Evolutionary conservation across 2,888 invertebrate species (phyloP).

Genomic region (Enchytraeus crypticus): DNA sequence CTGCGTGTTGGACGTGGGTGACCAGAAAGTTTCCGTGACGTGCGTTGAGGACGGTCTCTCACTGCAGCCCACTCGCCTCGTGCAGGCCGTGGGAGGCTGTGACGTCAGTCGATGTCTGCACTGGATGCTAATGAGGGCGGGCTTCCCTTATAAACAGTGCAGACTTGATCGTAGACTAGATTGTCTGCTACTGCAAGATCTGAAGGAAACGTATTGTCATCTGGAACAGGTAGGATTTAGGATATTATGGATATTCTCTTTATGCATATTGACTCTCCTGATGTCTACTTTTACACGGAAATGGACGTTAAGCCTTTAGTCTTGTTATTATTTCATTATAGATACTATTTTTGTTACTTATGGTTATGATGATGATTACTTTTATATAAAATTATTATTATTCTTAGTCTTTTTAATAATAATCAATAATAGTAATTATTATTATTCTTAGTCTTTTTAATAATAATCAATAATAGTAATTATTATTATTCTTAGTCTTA

Average conservation of each 20-base stretch:
- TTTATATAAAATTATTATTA: too few relatives aligned
- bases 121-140: slow-evolving; percentile 72
- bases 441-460: too few relatives aligned
- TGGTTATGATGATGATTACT: too few relatives aligned
- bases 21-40: slow-evolving; percentile 87
- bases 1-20: slow-evolving; percentile 89
- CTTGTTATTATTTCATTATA: neutral
- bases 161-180: slow-evolving; percentile 59
- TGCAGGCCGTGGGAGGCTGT: slow-evolving; percentile 76
- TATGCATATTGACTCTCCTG: neutral
- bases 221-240: slow-evolving; percentile 60
- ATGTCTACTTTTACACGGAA: too few relatives aligned
- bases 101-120: slow-evolving; percentile 82
- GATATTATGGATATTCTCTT: neutral
- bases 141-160: slow-evolving; percentile 72
- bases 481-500: too few relatives aligned
- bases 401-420: too few relatives aligned
- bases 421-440: too few relatives aligned
- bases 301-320: too few relatives aligned
- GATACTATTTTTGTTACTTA: neutral
- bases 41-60: slow-evolving; percentile 95
- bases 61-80: slow-evolving; percentile 67
- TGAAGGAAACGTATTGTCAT: slow-evolving; percentile 84
- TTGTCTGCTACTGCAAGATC: slow-evolving; percentile 65
- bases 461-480: too few relatives aligned